Evolutionary conservation across 2,113 vertebrate species (phyloP).

Genomic region (Heteronetta atricapilla): DNA sequence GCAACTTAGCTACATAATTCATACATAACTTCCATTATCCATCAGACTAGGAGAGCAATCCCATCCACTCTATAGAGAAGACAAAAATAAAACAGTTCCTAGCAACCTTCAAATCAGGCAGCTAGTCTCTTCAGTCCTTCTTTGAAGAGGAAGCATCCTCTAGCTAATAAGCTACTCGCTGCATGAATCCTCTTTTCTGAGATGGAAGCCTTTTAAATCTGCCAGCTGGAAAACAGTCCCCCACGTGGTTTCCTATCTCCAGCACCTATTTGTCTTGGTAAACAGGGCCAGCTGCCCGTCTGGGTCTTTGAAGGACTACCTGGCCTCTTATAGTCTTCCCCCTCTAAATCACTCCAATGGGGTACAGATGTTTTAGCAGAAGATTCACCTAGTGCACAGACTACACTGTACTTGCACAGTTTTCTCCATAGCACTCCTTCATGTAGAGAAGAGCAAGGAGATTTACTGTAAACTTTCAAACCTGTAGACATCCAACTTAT

Average conservation of each 20-base stretch:
- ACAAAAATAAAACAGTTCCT: neutral
- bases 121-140: neutral
- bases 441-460: neutral
- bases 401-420: neutral
- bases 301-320: neutral
- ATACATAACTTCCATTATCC: neutral
- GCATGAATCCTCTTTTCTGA: neutral
- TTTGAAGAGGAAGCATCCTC: neutral
- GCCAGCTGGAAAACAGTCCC: neutral
- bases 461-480: neutral
- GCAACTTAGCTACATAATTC: neutral
- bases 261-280: neutral
- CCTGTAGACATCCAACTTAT: neutral
- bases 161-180: neutral
- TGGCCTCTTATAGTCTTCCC: neutral
- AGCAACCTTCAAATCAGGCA: neutral
- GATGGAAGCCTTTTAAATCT: neutral
- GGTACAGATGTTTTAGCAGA: neutral
- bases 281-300: neutral
- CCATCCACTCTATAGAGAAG: neutral
- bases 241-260: neutral
- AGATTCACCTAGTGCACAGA: neutral
- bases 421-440: neutral
- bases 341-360: neutral
- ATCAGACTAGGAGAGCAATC: neutral